Evolutionary conservation across 1,140 invertebrate species (phyloP).

Genomic region (Rhopalosiphum maidis): DNA sequence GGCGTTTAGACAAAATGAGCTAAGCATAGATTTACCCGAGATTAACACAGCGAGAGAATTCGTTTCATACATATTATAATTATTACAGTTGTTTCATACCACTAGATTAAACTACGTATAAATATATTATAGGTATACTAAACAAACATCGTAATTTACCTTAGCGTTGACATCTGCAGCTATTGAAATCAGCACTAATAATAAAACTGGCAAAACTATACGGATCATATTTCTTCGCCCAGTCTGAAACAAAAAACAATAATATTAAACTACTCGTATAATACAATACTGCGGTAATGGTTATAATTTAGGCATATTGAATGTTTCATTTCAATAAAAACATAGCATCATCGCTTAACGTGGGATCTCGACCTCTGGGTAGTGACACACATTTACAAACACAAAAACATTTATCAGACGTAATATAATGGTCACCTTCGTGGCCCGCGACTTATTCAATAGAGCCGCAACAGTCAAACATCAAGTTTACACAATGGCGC

Average conservation of each 20-base stretch:
- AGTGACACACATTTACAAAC: neutral
- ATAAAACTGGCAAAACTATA: conserved; percentile 31
- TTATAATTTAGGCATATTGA: neutral
- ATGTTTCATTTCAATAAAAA: neutral
- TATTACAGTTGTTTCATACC: conserved; percentile 4
- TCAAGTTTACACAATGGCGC: neutral
- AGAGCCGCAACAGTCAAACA: neutral
- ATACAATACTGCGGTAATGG: neutral
- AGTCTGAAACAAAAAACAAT: conserved; percentile 36
- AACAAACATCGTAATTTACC: conserved; percentile 8
- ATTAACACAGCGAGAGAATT: conserved; percentile 26
- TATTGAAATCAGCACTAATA: conserved; percentile 18
- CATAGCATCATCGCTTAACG: neutral
- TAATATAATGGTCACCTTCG: neutral
- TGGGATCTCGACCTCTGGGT: neutral
- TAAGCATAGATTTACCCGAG: conserved; percentile 20
- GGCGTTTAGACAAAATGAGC: conserved; percentile 30
- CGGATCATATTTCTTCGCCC: conserved; percentile 24
- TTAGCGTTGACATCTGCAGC: conserved; percentile 37
- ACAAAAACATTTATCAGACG: neutral
- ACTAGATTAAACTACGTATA: neutral
- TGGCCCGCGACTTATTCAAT: too few relatives aligned
- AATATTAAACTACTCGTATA: neutral
- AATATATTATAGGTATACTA: neutral
- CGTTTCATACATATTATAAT: conserved; percentile 18